A percentile compares a stretch with the other conserved stretches of the same genome.
These are phyloP conservation scores for Casuarius casuarius DNA, from an alignment of 2,113 vertebrate species.

Conservation along the genomic window DNA sequence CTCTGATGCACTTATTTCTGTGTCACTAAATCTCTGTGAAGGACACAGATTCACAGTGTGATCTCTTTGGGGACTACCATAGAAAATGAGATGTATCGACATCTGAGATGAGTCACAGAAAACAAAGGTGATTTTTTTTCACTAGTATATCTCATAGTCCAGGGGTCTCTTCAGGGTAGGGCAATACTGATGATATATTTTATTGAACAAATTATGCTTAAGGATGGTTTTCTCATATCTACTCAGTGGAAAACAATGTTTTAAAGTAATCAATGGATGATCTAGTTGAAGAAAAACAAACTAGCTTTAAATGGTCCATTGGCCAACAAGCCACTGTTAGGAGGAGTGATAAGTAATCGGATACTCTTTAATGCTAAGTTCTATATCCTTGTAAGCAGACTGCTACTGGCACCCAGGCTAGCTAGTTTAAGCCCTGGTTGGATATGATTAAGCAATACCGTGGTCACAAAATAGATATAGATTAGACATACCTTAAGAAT, in stretches of 20 bases:
- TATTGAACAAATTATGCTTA: not conserved
- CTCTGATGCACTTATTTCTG: not conserved
- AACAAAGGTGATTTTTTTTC: not conserved
- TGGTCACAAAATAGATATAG: not conserved
- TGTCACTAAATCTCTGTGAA: not conserved
- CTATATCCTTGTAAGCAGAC: too few species aligned
- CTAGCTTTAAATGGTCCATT: too few species aligned
- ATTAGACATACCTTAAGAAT: not conserved
- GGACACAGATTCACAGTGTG: not conserved
- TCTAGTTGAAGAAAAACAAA: too few species aligned
- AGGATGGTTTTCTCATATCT: not conserved
- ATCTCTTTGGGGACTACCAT: not conserved
- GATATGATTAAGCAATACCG: not conserved
- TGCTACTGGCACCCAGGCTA: too few species aligned
- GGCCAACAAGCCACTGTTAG: too few species aligned
- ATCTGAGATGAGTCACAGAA: not conserved
- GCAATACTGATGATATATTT: not conserved
- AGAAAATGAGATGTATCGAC: not conserved
- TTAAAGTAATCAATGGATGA: too few species aligned
- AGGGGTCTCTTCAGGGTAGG: not conserved
- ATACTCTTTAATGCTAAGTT: too few species aligned
- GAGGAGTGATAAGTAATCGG: too few species aligned
- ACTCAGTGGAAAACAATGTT: too few species aligned
- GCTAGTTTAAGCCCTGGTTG: accelerated
- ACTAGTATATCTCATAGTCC: not conserved